Evolutionary conservation across 2,113 vertebrate genomes (phyloP).

Genomic region (Petromus typicus): DNA sequence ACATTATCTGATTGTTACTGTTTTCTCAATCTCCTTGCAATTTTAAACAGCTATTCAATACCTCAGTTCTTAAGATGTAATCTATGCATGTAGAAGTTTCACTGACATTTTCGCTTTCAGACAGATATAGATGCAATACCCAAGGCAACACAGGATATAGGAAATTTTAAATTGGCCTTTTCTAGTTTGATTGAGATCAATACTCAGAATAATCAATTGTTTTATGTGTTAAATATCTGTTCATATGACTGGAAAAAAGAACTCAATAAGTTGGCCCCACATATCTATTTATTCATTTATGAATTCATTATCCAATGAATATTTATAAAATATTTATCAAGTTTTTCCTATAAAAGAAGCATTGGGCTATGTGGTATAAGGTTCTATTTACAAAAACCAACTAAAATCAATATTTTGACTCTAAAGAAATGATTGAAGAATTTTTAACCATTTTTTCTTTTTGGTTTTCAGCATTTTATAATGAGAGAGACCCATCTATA

Average conservation of each 20-base stretch:
- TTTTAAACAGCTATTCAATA: background rate
- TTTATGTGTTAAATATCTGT: constrained; percentile 22
- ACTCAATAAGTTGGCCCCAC: background rate
- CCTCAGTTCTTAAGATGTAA: background rate
- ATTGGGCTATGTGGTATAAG: background rate
- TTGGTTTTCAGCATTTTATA: background rate
- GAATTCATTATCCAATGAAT: background rate
- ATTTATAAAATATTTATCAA: constrained; percentile 53
- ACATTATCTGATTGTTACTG: background rate
- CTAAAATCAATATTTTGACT: background rate
- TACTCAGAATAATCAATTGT: background rate
- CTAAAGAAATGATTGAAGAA: constrained; percentile 30
- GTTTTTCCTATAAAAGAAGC: background rate
- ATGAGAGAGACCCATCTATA: background rate
- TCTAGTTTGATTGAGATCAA: constrained; percentile 49
- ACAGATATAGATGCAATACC: background rate
- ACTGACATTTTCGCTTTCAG: constrained; percentile 20
- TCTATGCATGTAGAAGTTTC: constrained; percentile 6
- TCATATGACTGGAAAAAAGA: background rate
- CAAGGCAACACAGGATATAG: constrained; percentile 19
- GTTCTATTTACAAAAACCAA: background rate
- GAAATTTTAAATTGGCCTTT: constrained; percentile 46
- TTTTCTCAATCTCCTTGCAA: constrained; percentile 14
- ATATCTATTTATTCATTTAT: constrained; percentile 27
- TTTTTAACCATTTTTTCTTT: background rate